Evolutionary conservation across 2,888 invertebrate species (phyloP).

Genomic region (Litoditis marina): DNA sequence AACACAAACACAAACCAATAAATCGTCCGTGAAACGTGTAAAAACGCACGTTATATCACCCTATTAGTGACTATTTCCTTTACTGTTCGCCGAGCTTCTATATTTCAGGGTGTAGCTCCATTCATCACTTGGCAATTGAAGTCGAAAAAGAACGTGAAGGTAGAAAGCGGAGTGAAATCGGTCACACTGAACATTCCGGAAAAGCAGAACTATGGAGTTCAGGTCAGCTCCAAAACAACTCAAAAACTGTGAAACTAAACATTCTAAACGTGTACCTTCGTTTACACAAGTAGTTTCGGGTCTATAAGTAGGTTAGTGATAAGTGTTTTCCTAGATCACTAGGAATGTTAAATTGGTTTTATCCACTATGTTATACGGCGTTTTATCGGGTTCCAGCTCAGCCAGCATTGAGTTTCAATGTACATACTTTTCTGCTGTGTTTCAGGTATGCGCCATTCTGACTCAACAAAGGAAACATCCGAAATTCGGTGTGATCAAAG

Average conservation of each 20-base stretch:
- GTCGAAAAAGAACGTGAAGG: slow-evolving; percentile 43
- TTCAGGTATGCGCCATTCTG: slow-evolving; percentile 41
- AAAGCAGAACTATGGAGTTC: slow-evolving; percentile 51
- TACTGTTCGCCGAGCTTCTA: neutral
- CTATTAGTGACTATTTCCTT: neutral
- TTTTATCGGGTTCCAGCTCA: no score
- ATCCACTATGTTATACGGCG: no score
- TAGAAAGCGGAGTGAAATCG: slow-evolving; percentile 44
- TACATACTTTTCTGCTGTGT: no score
- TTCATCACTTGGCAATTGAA: slow-evolving; percentile 49
- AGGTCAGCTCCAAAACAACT: no score
- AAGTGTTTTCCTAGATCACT: neutral
- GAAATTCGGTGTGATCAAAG: slow-evolving; percentile 50
- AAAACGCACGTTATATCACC: neutral
- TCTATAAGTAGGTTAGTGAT: no score
- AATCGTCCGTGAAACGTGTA: neutral
- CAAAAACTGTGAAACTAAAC: neutral
- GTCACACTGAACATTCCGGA: slow-evolving; percentile 42
- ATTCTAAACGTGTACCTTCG: neutral
- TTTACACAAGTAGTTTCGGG: no score
- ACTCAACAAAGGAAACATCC: slow-evolving; percentile 35
- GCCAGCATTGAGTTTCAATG: no score
- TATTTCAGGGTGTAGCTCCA: slow-evolving; percentile 39
- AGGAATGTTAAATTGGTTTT: no score
- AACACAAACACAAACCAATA: no score